Evolutionary conservation across 2,113 vertebrate species (phyloP).

Genomic region (Paedocypris sp.): DNA sequence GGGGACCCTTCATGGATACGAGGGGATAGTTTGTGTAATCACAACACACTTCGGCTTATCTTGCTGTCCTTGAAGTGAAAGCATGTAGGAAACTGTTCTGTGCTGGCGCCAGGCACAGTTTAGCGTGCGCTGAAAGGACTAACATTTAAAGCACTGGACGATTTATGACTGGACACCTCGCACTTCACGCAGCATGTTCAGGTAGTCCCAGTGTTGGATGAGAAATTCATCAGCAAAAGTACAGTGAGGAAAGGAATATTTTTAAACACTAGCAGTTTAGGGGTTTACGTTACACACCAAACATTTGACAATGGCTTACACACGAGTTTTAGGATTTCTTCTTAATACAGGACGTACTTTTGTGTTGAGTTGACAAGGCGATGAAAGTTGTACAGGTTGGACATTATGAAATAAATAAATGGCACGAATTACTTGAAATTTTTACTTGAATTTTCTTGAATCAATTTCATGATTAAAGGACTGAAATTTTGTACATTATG

Average conservation of each 20-base stretch:
- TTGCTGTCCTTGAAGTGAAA: slow-evolving; percentile 3
- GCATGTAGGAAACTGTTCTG: neutral
- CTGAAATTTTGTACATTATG: no score
- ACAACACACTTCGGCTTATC: neutral
- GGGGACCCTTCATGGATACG: neutral
- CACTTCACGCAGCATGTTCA: neutral
- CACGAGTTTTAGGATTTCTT: no score
- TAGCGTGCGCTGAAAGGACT: neutral
- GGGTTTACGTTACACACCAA: no score
- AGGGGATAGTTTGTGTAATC: neutral
- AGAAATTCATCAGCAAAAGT: neutral
- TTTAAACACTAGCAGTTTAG: neutral
- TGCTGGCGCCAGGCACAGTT: neutral
- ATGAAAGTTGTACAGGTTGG: no score
- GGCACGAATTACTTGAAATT: no score
- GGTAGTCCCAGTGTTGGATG: neutral
- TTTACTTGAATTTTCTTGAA: no score
- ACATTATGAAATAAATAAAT: no score
- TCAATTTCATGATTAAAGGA: no score
- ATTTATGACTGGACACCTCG: no score
- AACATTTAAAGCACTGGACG: neutral
- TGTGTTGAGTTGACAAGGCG: no score
- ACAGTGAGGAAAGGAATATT: neutral
- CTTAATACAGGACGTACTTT: no score
- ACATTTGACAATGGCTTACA: no score